These are phyloP conservation scores for Notolepis coatsorum DNA, from an alignment of 2,797 vertebrate species.

Conservation along the genomic window DNA sequence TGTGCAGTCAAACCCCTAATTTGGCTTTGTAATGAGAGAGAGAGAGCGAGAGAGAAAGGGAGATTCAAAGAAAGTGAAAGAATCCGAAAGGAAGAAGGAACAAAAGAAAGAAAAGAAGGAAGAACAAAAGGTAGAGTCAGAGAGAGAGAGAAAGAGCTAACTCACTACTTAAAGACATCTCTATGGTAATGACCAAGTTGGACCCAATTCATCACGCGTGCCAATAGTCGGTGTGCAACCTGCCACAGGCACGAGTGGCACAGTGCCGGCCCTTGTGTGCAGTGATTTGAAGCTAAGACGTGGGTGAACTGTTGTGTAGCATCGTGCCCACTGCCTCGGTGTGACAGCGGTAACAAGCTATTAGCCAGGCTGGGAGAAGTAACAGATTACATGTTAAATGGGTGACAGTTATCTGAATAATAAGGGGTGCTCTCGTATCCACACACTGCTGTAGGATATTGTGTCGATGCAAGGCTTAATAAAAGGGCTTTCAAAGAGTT, in stretches of 20 bases:
- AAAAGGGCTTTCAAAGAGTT: too few relatives aligned
- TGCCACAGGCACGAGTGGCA: slow-evolving; percentile 24
- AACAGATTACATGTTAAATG: too few relatives aligned
- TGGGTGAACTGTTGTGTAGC: slow-evolving; percentile 12
- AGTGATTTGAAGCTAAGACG: slow-evolving; percentile 18
- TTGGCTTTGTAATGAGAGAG: slow-evolving; percentile 63
- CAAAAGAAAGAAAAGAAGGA: neutral
- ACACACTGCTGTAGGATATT: too few relatives aligned
- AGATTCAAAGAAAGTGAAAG: neutral
- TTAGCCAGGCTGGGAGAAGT: too few relatives aligned
- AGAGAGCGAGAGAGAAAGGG: slow-evolving; percentile 5
- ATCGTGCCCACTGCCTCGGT: slow-evolving; percentile 13
- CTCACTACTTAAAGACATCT: slow-evolving; percentile 41
- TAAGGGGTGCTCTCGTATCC: too few relatives aligned
- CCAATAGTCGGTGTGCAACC: slow-evolving; percentile 35
- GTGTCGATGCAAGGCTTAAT: too few relatives aligned
- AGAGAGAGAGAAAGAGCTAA: slow-evolving; percentile 41
- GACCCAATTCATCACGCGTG: slow-evolving; percentile 35
- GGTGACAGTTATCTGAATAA: too few relatives aligned
- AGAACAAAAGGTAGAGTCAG: slow-evolving; percentile 22
- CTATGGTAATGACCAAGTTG: slow-evolving; percentile 25
- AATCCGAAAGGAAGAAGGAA: neutral
- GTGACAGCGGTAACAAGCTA: slow-evolving; percentile 1
- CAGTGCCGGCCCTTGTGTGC: slow-evolving; percentile 18
- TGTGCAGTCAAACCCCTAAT: slow-evolving; percentile 59